Percentiles rank a stretch among this genome's conserved stretches.
Evolutionary conservation across 2,113 vertebrate species (phyloP).

Genomic region (Origma solitaria): DNA sequence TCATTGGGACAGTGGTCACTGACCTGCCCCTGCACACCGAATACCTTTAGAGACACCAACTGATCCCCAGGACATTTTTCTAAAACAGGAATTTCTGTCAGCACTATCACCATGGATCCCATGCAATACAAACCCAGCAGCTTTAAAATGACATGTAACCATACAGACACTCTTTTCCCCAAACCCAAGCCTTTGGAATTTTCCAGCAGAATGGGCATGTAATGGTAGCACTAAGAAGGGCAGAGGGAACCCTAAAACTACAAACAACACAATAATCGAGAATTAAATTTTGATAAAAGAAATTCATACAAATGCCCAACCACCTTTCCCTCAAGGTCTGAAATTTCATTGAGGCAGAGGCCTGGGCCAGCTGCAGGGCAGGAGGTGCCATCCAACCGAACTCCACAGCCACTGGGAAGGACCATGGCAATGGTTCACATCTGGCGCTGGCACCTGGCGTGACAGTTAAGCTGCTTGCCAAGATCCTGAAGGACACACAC

Average conservation of each 20-base stretch:
- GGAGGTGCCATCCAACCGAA: background rate
- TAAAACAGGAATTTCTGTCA: background rate
- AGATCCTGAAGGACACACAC: background rate
- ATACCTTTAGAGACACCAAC: background rate
- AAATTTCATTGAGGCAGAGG: background rate
- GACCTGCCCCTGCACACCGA: background rate
- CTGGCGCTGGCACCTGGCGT: background rate
- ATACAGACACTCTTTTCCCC: background rate
- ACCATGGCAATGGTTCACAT: background rate
- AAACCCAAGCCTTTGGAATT: background rate
- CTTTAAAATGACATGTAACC: background rate
- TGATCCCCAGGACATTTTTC: background rate
- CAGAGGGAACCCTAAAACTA: background rate
- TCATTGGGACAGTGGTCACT: background rate
- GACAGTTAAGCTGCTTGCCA: background rate
- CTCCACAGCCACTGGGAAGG: background rate
- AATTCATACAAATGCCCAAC: background rate
- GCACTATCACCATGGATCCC: background rate
- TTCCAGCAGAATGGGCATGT: background rate
- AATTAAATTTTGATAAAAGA: background rate
- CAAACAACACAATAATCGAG: background rate
- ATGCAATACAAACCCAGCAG: background rate
- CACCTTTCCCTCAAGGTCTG: background rate
- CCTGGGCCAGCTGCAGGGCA: background rate
- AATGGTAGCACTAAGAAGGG: background rate